Evolutionary conservation across 2,888 invertebrate species (phyloP), one percentile per base, ranked within the genome.

Genomic region (Drosophila borborema): DNA sequence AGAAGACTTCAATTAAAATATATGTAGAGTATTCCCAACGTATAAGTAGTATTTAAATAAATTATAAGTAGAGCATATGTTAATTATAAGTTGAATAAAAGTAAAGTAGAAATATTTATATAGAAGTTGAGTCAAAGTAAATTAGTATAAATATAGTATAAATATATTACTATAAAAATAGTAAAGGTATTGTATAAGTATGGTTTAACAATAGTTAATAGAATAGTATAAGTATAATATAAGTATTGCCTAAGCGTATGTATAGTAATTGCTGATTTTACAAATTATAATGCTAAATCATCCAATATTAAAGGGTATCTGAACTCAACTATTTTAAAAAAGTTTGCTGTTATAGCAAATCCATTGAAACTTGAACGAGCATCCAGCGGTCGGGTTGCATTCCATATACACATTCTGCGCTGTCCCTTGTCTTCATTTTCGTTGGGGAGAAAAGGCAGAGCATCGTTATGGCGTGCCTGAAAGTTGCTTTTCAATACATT

Each of bases 401-500:
- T 3, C 20, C 14, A n/a, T 23, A 16, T 54, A 9, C 38, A n/a
- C 23, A 28, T 10, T 28, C n/a, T n/a, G 16, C 10, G 23, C 14
- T 18, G 12, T 41, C 8, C 40, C 7, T 40, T 40, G 16, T 34
- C 20, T 16, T 23, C 20, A 5, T 41, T 61, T n/a, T 34, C 34
- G 18, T 45, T 38, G 20, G 38, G 23, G 23, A 16, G 38, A 23
- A 48, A 38, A 9, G 51, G 51, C 51, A 51, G 51, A 59, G 62
- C 43, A 45, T 18, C 54, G 20, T 40, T 66, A 23, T 65, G 23
- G 53, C 53, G 53, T 54, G 53, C 38, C 53, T 38, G 51, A 23
- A 55, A 66, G 20, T 48, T 34, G 46, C 67, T 48, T 48, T 66
- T 67, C 43, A 63, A 56, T 48, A 48, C 36, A 61, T 51, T 43